Base-by-base conservation (phyloP, 2,113 vertebrate genomes). In the Gobiocypris rarus region DNA sequence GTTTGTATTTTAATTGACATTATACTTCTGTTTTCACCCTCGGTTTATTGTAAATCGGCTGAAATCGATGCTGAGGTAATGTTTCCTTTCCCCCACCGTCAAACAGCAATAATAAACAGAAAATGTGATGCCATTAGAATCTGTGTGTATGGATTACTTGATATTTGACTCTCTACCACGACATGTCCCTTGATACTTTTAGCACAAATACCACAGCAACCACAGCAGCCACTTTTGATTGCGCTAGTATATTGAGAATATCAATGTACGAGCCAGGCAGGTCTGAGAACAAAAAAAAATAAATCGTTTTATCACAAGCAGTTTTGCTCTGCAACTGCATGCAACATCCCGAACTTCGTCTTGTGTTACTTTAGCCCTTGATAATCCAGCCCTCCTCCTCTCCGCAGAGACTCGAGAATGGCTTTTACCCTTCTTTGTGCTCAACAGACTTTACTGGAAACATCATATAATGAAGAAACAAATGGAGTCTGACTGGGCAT, bases 391-490 rank as follows among this genome's bases (percentile, higher is more conserved):
- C 45, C 28, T 50, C 7, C 28, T 50, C 7, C 3, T 81, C 48
- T 41, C 79, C 48, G 2, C 31, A 5, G 63, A 81, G 79, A 41
- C 48, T 52, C 4, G 8, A 41, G 48, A 70, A 70, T 34, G 79
- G 48, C 24, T 76, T 77, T 82, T 77, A 45, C 41, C 65, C 59
- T 79, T 83, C 54, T 74, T 84, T 58, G 48, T 43, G 52, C 81
- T 85, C 70, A 15, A 69, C 63, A 28, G 61, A 78, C 54, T 81
- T 81, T 86, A 75, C 77, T 87, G 81, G 54, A 83, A 85, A 83
- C 83, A 76, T 83, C 43, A 84, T 88, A 86, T 86, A 89, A 89
- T 88, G 88, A 89, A 86, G 87, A 88, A 86, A 85, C 89, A 89
- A 86, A 87, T 89, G 58, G 48, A 52, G 26, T 88, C 82, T 86